phyloP scores from a whole-genome alignment of 1,140 invertebrate species.

The Trypoxylus dichotomus region DNA sequence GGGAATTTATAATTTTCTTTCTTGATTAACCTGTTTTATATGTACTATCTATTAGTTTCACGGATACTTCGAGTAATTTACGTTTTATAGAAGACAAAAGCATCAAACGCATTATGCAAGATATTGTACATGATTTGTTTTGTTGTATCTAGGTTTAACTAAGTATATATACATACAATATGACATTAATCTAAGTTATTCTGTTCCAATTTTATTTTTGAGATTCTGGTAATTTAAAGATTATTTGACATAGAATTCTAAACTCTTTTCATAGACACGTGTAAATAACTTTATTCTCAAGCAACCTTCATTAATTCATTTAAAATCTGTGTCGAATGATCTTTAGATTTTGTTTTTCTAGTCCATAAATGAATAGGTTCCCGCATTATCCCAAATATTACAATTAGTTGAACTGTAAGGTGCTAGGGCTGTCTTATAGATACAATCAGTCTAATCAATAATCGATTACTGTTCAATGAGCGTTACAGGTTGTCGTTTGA shows the following conservation, averaged over 20 bases:
- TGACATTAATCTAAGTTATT: slow-evolving; percentile 19
- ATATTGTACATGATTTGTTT: neutral
- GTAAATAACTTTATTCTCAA: neutral
- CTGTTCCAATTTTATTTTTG: slow-evolving; percentile 18
- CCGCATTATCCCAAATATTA: slow-evolving; percentile 18
- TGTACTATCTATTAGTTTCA: too few species aligned
- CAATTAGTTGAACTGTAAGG: neutral
- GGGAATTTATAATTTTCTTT: too few species aligned
- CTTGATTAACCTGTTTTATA: too few species aligned
- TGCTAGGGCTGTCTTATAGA: neutral
- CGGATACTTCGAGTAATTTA: too few species aligned
- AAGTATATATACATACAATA: neutral
- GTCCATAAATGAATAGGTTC: neutral
- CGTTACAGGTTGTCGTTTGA: neutral
- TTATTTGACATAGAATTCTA: neutral
- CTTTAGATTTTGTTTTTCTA: slow-evolving; percentile 15
- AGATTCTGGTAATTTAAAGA: neutral
- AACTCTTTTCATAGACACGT: neutral
- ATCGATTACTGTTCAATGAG: neutral
- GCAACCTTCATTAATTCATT: neutral
- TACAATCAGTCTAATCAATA: neutral
- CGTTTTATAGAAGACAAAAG: neutral
- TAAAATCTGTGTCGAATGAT: neutral
- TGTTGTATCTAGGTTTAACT: neutral
- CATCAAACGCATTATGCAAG: neutral